These are phyloP conservation scores for Drosophila orosa DNA, from an alignment of 1,140 invertebrate genomes.

Conservation along the genomic window DNA sequence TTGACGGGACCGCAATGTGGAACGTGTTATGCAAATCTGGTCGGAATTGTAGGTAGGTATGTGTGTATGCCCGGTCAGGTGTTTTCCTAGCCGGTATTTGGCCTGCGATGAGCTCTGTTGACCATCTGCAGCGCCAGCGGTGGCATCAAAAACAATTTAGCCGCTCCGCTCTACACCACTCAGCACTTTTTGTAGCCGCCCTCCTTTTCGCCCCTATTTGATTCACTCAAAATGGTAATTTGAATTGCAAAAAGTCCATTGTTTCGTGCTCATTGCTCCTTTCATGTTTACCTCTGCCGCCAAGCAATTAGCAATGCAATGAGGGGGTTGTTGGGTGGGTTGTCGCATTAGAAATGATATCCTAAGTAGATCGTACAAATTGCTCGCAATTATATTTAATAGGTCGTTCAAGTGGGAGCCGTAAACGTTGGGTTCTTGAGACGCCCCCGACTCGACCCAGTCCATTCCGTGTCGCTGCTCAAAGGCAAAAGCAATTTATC, in stretches of 20 bases:
- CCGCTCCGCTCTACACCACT: constrained; percentile 42
- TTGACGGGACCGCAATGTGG: constrained; percentile 43
- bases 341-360: constrained; percentile 77
- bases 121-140: constrained; percentile 29
- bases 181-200: constrained; percentile 46
- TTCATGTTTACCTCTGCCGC: constrained; percentile 29
- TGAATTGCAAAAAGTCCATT: constrained; percentile 76
- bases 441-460: constrained; percentile 1
- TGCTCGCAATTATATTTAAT: constrained; percentile 79
- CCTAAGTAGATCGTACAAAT: constrained; percentile 79
- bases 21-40: constrained; percentile 72
- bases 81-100: constrained; percentile 35
- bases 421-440: constrained; percentile 53
- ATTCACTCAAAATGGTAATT: constrained; percentile 79
- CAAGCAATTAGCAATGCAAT: constrained; percentile 66
- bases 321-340: constrained; percentile 4
- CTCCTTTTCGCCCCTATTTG: constrained; percentile 55
- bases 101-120: constrained; percentile 37
- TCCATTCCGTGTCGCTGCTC: constrained; percentile 9
- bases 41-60: constrained; percentile 4
- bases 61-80: constrained; percentile 10
- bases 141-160: constrained; percentile 73
- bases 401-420: constrained; percentile 55
- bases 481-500: constrained; percentile 59
- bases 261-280: constrained; percentile 52